A percentile compares a stretch with the other conserved stretches of the same genome.
Evolutionary conservation across 1,140 invertebrate species (phyloP).

Genomic region (Agraylea sexmaculata): DNA sequence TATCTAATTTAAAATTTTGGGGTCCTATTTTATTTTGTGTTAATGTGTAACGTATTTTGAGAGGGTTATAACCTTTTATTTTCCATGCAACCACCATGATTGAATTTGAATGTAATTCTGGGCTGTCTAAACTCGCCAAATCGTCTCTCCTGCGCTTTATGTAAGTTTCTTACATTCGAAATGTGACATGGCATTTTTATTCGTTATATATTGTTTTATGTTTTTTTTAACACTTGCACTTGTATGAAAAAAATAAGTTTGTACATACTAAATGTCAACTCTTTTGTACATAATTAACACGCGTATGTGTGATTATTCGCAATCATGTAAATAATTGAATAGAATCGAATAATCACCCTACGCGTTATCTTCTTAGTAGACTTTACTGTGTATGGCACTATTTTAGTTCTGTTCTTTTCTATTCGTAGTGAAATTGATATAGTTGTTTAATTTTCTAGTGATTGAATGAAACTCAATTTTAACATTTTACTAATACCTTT

Average conservation of each 20-base stretch:
- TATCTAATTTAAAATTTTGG: no score
- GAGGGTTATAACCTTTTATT: constrained; percentile 19
- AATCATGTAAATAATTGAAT: not conserved
- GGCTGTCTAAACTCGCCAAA: constrained; percentile 27
- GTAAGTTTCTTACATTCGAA: constrained; percentile 35
- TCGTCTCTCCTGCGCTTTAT: constrained; percentile 34
- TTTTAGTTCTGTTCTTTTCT: no score
- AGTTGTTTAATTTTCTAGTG: no score
- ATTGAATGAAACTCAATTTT: no score
- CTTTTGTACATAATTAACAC: constrained; percentile 2
- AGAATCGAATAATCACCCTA: no score
- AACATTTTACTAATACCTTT: constrained; percentile 10
- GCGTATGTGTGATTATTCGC: no score
- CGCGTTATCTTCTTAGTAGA: no score
- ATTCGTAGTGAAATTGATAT: no score
- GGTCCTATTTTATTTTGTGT: no score
- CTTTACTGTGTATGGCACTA: no score
- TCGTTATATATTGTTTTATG: constrained; percentile 6
- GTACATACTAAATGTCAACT: constrained; percentile 1
- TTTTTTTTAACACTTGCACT: constrained; percentile 3
- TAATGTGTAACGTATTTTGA: no score
- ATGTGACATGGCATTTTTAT: constrained; percentile 18
- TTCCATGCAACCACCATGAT: constrained; percentile 22
- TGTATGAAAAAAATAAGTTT: constrained; percentile 2
- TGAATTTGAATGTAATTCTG: constrained; percentile 36